phyloP scores from a whole-genome alignment of 2,797 vertebrate genomes.

The Cyclura pinguis region DNA sequence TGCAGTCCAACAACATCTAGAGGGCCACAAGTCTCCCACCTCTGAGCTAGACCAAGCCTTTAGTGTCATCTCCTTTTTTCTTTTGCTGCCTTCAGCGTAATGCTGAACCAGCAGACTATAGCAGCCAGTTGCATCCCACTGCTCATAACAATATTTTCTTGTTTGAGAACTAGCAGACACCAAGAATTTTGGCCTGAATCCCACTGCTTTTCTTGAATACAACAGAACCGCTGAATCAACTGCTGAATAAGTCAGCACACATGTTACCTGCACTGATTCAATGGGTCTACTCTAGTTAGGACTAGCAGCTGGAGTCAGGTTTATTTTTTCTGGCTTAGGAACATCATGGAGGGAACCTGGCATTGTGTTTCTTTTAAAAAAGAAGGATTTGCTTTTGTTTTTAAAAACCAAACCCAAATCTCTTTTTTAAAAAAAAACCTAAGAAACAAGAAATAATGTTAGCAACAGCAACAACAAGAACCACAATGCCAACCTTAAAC shows the following conservation, averaged over 20 bases:
- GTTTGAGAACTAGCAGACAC: background rate
- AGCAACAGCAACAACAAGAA: background rate
- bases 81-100: background rate
- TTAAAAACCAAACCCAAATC: background rate
- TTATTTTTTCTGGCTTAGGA: background rate
- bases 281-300: too few relatives aligned
- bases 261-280: too few relatives aligned
- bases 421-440: background rate
- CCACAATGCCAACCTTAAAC: background rate
- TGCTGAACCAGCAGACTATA: too few relatives aligned
- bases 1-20: too few relatives aligned
- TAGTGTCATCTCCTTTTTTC: background rate
- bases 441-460: background rate
- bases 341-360: background rate
- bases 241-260: too few relatives aligned
- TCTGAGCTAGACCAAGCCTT: background rate
- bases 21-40: too few relatives aligned
- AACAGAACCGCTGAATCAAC: too few relatives aligned
- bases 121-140: too few relatives aligned
- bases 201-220: too few relatives aligned
- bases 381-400: too few relatives aligned
- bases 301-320: too few relatives aligned
- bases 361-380: background rate
- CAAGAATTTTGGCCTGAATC: too few relatives aligned
- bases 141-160: background rate